Percentiles rank a stretch among this genome's conserved stretches.
Evolutionary conservation across 2,797 vertebrate genomes (phyloP).

Genomic region (Enteromius paludinosus): DNA sequence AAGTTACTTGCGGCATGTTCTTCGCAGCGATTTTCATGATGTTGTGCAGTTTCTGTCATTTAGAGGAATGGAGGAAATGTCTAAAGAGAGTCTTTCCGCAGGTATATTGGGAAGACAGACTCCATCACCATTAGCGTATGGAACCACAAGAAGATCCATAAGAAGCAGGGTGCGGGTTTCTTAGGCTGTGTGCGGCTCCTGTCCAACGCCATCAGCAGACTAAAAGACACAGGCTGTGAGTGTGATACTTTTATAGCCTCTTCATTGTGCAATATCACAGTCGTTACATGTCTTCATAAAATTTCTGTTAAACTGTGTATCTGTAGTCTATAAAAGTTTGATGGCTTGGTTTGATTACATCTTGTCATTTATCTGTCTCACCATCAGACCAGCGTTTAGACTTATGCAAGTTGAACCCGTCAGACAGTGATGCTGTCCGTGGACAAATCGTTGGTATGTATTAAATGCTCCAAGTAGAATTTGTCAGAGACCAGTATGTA

Average conservation of each 20-base stretch:
- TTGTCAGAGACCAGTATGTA: background rate
- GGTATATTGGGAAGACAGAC: constrained; percentile 96
- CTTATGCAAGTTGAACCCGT: constrained; percentile 97
- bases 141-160: constrained; percentile 99
- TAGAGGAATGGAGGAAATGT: background rate
- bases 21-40: background rate
- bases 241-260: constrained; percentile 42
- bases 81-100: background rate
- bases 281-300: background rate
- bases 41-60: background rate
- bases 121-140: constrained; percentile 98
- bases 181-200: constrained; percentile 95
- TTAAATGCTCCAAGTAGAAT: constrained; percentile 1
- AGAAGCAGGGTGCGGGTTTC: constrained; percentile 97
- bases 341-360: background rate
- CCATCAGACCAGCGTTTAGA: constrained; percentile 95
- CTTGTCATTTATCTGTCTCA: background rate
- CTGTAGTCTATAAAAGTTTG: constrained; percentile 8
- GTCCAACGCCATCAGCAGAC: constrained; percentile 95
- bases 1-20: background rate
- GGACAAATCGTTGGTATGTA: constrained; percentile 97
- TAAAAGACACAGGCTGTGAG: constrained; percentile 99
- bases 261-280: background rate
- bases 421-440: constrained; percentile 95
- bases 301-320: background rate